Evolutionary conservation across 2,797 vertebrate genomes (phyloP).

Genomic region (Hypotaenidia philippensis): DNA sequence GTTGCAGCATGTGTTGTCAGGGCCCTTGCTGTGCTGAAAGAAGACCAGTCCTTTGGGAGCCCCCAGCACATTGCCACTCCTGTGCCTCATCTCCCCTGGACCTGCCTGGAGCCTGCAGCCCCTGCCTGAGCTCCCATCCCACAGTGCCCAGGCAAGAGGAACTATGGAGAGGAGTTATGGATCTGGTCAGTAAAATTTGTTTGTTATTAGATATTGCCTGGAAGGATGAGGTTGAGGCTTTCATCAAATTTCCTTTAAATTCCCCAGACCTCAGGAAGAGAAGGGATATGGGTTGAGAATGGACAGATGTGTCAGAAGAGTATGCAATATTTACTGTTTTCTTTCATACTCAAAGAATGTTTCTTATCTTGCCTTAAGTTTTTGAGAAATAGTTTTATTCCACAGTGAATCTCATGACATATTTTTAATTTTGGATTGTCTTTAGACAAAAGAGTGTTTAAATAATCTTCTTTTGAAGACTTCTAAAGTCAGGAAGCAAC

Average conservation of each 20-base stretch:
- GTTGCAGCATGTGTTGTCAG: accelerated
- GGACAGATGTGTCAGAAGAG: neutral
- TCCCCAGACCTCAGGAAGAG: neutral
- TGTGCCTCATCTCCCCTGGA: accelerated
- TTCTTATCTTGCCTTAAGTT: neutral
- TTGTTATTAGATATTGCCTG: neutral
- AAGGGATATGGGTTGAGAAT: neutral
- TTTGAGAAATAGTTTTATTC: neutral
- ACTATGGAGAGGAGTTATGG: neutral
- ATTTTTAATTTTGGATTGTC: neutral
- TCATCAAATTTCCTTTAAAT: neutral
- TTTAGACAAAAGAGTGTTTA: neutral
- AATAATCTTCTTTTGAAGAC: neutral
- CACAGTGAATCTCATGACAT: neutral
- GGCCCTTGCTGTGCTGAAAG: accelerated
- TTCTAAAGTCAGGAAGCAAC: neutral
- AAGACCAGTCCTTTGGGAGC: neutral
- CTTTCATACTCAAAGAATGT: neutral
- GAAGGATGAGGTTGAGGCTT: neutral
- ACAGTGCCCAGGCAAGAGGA: neutral
- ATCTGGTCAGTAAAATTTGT: neutral
- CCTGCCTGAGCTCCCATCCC: neutral
- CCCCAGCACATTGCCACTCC: neutral
- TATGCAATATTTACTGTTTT: neutral
- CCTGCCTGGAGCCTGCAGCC: too few species aligned